These are phyloP conservation scores for Gerris lacustris DNA, from an alignment of 2,888 invertebrate genomes.

Conservation along the genomic window DNA sequence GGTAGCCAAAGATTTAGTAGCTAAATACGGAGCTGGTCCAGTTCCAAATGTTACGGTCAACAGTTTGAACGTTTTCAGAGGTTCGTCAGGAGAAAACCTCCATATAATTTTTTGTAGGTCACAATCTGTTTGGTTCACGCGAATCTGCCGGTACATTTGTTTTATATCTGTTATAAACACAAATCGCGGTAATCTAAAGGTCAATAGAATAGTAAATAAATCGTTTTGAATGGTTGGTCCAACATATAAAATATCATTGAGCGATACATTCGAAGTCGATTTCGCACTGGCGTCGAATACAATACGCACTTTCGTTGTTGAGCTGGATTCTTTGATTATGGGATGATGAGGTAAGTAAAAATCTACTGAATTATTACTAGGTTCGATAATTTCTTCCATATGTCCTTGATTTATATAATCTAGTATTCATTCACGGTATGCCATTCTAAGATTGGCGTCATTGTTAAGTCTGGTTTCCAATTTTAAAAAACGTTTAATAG, in stretches of 20 bases:
- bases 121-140: neutral
- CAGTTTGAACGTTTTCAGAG: no score
- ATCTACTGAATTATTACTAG: neutral
- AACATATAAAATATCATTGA: constrained; percentile 18
- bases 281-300: constrained; percentile 33
- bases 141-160: neutral
- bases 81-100: neutral
- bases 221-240: constrained; percentile 15
- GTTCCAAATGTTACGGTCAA: no score
- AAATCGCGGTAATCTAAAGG: neutral
- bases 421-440: constrained; percentile 25
- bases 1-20: no score
- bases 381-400: constrained; percentile 22
- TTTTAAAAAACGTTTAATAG: constrained; percentile 15
- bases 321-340: constrained; percentile 28
- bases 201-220: neutral
- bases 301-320: constrained; percentile 31
- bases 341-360: constrained; percentile 33
- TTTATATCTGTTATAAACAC: neutral
- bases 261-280: constrained; percentile 22
- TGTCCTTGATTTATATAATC: constrained; percentile 23
- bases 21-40: no score
- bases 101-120: neutral
- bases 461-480: constrained; percentile 14
- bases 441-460: neutral